These are phyloP conservation scores for Nipponia nippon DNA, from an alignment of 2,113 vertebrate genomes.

Conservation along the genomic window DNA sequence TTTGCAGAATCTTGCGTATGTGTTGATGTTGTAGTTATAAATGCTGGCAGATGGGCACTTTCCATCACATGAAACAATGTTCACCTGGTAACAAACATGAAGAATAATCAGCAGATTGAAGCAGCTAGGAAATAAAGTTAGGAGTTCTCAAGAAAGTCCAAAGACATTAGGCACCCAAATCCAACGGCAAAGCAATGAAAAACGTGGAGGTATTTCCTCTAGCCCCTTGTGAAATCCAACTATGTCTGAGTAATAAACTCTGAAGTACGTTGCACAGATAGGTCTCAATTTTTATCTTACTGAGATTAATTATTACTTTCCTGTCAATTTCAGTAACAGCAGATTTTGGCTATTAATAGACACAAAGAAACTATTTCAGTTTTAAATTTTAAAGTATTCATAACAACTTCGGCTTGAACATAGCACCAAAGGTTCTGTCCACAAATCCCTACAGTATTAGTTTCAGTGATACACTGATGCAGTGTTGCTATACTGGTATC, in stretches of 20 bases:
- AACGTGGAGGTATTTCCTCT: not conserved
- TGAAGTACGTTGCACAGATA: not conserved
- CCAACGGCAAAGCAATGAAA: not conserved
- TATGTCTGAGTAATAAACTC: not conserved
- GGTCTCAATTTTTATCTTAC: not conserved
- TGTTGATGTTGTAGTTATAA: constrained; percentile 99
- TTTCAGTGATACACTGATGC: not conserved
- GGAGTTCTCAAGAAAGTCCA: not conserved
- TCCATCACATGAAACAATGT: constrained; percentile 96
- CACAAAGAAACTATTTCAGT: not conserved
- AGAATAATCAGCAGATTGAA: not conserved
- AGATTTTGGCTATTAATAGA: not conserved
- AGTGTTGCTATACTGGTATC: not conserved
- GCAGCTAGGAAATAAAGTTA: not conserved
- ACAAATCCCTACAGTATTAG: not conserved
- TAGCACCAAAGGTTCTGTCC: not conserved
- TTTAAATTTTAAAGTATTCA: not conserved
- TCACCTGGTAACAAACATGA: constrained; percentile 79
- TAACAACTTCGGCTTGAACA: not conserved
- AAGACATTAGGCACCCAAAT: not conserved
- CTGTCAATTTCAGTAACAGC: not conserved
- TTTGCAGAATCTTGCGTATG: constrained; percentile 95
- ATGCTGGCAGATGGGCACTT: constrained; percentile 97
- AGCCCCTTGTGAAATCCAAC: not conserved
- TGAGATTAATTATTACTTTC: not conserved